These are phyloP conservation scores for Leptopilina boulardi DNA, from an alignment of 1,140 invertebrate genomes.

Conservation along the genomic window DNA sequence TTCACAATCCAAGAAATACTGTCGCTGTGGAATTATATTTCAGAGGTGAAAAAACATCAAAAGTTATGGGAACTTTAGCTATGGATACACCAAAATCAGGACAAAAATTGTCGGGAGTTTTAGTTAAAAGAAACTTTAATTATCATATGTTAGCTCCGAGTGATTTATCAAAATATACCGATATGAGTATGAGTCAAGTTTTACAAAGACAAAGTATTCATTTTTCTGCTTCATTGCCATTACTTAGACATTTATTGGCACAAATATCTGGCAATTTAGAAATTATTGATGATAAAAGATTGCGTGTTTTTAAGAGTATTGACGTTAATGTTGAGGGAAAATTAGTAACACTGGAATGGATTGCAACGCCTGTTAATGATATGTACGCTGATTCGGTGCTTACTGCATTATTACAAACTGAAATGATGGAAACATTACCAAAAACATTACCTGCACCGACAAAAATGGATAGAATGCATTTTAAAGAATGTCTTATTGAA, in stretches of 20 bases:
- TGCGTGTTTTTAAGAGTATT: conserved; percentile 87
- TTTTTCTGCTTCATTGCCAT: conserved; percentile 86
- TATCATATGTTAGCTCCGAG: conserved; percentile 95
- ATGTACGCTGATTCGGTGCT: conserved; percentile 98
- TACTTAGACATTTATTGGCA: conserved; percentile 89
- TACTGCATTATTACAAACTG: conserved; percentile 87
- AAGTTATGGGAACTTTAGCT: conserved; percentile 96
- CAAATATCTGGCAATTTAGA: conserved; percentile 91
- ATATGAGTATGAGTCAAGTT: conserved; percentile 94
- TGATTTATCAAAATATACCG: conserved; percentile 97
- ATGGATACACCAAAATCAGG: conserved; percentile 87
- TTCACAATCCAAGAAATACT: conserved; percentile 98
- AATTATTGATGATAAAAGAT: conserved; percentile 83
- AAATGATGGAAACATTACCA: conserved; percentile 81
- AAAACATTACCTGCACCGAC: conserved; percentile 79
- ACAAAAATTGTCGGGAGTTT: conserved; percentile 90
- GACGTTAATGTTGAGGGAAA: conserved; percentile 90
- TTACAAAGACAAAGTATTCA: conserved; percentile 93
- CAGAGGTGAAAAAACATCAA: conserved; percentile 97
- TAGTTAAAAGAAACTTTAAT: conserved; percentile 99
- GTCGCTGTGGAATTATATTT: conserved; percentile 95
- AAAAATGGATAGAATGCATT: conserved; percentile 90
- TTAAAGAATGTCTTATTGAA: conserved; percentile 95
- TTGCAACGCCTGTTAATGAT: conserved; percentile 95
- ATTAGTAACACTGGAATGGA: conserved; percentile 94